Evolutionary conservation across 2,113 vertebrate genomes (phyloP).

Genomic region (Mirza zaza): DNA sequence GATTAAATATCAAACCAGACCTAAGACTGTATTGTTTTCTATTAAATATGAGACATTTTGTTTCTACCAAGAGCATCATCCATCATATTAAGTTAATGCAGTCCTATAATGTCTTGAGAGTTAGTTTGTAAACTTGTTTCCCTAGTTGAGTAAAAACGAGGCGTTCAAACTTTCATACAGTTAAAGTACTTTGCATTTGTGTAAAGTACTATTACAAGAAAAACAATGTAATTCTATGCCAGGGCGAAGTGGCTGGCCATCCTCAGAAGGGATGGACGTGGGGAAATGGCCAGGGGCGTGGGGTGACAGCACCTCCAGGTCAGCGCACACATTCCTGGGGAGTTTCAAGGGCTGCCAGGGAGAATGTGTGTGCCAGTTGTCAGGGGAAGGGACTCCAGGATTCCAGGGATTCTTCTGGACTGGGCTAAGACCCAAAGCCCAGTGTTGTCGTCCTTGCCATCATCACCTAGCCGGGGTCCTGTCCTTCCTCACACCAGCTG

Average conservation of each 20-base stretch:
- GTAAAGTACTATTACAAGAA: background rate
- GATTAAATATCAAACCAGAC: background rate
- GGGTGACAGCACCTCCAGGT: rapidly evolving
- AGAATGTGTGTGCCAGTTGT: background rate
- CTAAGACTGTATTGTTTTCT: background rate
- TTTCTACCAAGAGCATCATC: background rate
- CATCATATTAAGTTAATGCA: background rate
- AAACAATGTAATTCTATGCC: background rate
- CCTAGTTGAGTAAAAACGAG: background rate
- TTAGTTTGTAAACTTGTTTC: background rate
- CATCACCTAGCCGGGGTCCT: too few species aligned
- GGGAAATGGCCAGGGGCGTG: background rate
- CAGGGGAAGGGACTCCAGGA: background rate
- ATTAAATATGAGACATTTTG: background rate
- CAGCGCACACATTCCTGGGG: background rate
- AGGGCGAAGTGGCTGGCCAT: too few species aligned
- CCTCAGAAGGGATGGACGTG: background rate
- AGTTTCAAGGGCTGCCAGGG: background rate
- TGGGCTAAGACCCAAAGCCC: background rate
- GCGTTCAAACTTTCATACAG: background rate
- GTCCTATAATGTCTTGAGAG: background rate
- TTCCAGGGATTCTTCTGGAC: background rate
- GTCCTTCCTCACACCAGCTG: background rate
- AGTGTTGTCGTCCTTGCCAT: too few species aligned
- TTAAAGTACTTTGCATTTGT: background rate